A percentile compares a stretch with the other conserved stretches of the same genome.
These are phyloP conservation scores for Peromyscus eremicus DNA, from an alignment of 2,797 vertebrate species.

Conservation along the genomic window DNA sequence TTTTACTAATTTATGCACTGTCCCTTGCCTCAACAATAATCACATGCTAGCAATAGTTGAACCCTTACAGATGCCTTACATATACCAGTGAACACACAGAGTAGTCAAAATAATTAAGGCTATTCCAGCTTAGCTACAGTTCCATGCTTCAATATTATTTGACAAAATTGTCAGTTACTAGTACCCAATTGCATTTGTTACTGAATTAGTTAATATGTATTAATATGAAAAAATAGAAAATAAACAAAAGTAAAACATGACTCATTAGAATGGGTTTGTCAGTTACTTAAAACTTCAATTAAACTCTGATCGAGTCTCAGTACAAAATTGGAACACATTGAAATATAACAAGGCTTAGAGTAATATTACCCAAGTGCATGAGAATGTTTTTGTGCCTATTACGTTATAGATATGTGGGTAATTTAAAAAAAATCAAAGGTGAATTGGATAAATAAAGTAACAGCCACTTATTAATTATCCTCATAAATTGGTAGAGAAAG, in stretches of 20 bases:
- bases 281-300: neutral
- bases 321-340: neutral
- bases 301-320: neutral
- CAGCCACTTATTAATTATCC: neutral
- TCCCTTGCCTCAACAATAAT: neutral
- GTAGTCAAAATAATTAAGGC: conserved; percentile 48
- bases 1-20: neutral
- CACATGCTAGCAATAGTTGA: neutral
- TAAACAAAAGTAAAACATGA: neutral
- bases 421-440: neutral
- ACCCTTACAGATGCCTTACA: conserved; percentile 51
- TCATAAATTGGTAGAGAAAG: neutral
- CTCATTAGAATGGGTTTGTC: neutral
- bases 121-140: conserved; percentile 40
- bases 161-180: conserved; percentile 49
- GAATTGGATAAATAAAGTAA: neutral
- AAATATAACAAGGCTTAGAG: neutral
- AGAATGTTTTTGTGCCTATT: neutral
- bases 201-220: neutral
- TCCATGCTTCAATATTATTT: conserved; percentile 27
- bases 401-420: neutral
- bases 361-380: neutral
- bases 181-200: neutral
- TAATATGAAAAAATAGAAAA: neutral
- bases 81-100: conserved; percentile 41